Evolutionary conservation across 1,140 invertebrate genomes (phyloP), one percentile per base, ranked within the genome.

Genomic region (Hyles euphorbiae): DNA sequence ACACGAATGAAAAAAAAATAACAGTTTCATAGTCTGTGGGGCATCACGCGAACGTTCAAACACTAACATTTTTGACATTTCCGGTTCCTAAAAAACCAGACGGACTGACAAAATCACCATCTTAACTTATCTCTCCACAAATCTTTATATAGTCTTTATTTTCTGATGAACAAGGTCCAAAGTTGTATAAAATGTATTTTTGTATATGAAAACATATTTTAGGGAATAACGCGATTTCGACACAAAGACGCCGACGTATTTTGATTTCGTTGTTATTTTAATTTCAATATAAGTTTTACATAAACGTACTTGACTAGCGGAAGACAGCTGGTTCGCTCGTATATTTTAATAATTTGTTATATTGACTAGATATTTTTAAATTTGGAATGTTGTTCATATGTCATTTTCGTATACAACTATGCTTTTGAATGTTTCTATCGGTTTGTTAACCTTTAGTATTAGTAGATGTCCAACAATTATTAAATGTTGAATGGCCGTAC

Each of bases 31-130:
- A 50, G 56, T 51, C 60, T 34, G 56, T 53, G 58, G 64, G 63
- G 60, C 70, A 74, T 71, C 73, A 77, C 76, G 72, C 66, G 67
- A 74, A 67, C 64, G 56, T 69, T 72, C 60, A 73, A 79, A 76
- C 73, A 73, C 68, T 63, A 72, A 78, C 73, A 59, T 76, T 74
- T n/a, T 70, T 81, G 78, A 81, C 78, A 67, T 81, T 81, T 81
- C 78, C 78, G 78, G 70, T 72, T 73, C 72, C 76, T 72, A 70
- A 69, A 68, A 71, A 65, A 66, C 66, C 36, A 56, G 56, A 71
- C 66, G 69, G 70, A 72, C 69, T 52, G 66, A 67, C 65, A 48
- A 7, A 47, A 22, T 36, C 9, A 63, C 51, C 55, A 55, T 40
- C 51, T 52, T 52, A 53, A 55, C 56, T 34, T 7, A 33, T 10